Percentiles rank a stretch among this genome's conserved stretches.
These are phyloP conservation scores for Drosophila histrio DNA, from an alignment of 2,888 invertebrate species.

Conservation along the genomic window DNA sequence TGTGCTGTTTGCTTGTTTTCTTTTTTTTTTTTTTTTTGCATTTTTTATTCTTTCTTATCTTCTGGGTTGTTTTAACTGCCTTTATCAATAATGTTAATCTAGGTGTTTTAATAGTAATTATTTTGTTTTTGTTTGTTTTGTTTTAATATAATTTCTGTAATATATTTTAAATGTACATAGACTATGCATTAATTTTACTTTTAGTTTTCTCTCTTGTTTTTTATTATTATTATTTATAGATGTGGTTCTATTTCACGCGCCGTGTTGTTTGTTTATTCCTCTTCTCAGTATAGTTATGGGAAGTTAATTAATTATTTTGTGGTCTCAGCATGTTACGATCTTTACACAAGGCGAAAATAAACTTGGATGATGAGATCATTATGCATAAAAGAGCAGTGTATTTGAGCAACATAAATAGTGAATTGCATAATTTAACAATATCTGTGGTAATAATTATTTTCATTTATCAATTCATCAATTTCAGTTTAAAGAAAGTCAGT, in stretches of 20 bases:
- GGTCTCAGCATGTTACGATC: conserved; percentile 49
- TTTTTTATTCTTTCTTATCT: conserved; percentile 16
- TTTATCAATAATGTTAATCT: conserved; percentile 68
- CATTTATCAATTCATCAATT: conserved; percentile 16
- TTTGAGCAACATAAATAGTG: conserved; percentile 56
- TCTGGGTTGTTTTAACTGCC: conserved; percentile 38
- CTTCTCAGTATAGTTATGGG: conserved; percentile 20
- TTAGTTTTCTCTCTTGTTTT: conserved; percentile 42
- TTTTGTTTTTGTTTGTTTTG: conserved; percentile 33
- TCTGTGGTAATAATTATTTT: no score
- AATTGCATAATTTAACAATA: conserved; percentile 31
- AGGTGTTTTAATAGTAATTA: conserved; percentile 67
- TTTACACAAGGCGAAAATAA: conserved; percentile 83
- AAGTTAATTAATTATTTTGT: conserved; percentile 40
- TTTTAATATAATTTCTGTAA: conserved; percentile 73
- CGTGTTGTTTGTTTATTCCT: conserved; percentile 62
- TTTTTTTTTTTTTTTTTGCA: conserved; percentile 7
- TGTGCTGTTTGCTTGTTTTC: conserved; percentile 33
- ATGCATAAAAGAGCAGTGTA: conserved; percentile 62
- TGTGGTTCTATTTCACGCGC: conserved; percentile 67
- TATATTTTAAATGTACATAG: conserved; percentile 75
- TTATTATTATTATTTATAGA: conserved; percentile 62
- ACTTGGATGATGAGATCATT: conserved; percentile 85
- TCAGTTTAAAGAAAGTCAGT: conserved; percentile 67
- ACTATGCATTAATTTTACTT: conserved; percentile 72